Conservation (phyloP, 2,888 invertebrate genomes). For the Stenichneumon culpator region DNA sequence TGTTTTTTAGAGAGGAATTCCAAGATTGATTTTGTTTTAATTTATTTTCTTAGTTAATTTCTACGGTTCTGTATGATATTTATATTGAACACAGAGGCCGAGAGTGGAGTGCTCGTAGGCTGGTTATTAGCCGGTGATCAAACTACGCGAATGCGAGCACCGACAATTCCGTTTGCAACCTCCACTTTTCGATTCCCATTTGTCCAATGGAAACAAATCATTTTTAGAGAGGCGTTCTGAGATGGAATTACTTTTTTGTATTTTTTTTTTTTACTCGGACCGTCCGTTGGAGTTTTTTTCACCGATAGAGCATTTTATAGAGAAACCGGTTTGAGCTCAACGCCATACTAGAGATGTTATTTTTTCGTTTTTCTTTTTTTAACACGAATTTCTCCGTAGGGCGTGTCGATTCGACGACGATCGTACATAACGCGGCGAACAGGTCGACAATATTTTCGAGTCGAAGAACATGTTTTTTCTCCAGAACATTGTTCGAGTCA, state of each 20-base stretch:
- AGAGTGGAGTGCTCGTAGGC: conserved; percentile 4
- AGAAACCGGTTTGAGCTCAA: not conserved
- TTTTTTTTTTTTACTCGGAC: not conserved
- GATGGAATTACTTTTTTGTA: too few species aligned
- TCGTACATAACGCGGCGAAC: not conserved
- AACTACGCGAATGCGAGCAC: conserved; percentile 1
- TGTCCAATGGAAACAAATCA: not conserved
- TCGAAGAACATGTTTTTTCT: not conserved
- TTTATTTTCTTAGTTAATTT: too few species aligned
- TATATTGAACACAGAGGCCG: not conserved
- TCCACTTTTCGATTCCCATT: conserved; percentile 6
- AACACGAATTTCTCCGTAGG: not conserved
- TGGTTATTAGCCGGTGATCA: conserved; percentile 17
- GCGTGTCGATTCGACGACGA: conserved; percentile 17
- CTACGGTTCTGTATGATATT: not conserved
- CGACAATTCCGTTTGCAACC: conserved; percentile 34
- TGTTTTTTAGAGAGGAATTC: not conserved
- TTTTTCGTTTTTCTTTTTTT: not conserved
- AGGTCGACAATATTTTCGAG: not conserved
- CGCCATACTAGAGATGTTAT: not conserved
- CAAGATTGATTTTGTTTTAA: not conserved
- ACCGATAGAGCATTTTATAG: not conserved
- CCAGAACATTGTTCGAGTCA: not conserved
- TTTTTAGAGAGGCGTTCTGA: not conserved
- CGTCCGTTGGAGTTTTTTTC: not conserved